Percentiles rank a stretch among this genome's conserved stretches.
Conservation (phyloP, 2,113 vertebrate genomes). For the Caretta caretta region DNA sequence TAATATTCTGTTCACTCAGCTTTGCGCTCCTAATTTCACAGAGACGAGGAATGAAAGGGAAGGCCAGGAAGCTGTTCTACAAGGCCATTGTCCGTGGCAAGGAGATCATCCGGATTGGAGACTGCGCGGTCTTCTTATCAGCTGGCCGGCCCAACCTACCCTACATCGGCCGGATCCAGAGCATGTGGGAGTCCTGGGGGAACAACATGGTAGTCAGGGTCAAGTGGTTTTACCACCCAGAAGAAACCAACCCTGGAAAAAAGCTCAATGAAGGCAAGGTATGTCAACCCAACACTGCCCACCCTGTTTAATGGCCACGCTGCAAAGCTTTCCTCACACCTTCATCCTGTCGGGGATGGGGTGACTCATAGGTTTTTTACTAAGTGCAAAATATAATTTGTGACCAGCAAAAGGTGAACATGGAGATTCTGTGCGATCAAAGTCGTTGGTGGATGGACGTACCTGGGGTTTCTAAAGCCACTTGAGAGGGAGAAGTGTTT, state of each 20-base stretch:
- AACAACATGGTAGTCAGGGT: constrained; percentile 99
- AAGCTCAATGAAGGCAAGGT: constrained; percentile 97
- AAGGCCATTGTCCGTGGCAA: constrained; percentile 97
- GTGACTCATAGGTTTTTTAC: not conserved
- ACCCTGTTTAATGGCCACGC: not conserved
- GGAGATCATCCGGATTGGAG: constrained; percentile 97
- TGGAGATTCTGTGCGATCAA: fast-evolving
- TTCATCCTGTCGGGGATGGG: not conserved
- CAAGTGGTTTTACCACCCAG: constrained; percentile 99
- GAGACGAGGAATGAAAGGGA: constrained; percentile 98
- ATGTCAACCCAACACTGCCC: not conserved
- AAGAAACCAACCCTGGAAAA: constrained; percentile 97
- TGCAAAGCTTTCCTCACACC: not conserved
- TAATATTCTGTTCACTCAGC: not conserved
- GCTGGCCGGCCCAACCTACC: constrained; percentile 97
- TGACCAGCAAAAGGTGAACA: not conserved
- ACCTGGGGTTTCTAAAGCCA: not conserved
- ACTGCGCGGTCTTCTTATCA: constrained; percentile 96
- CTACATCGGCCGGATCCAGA: constrained; percentile 98
- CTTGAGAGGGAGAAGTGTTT: not conserved
- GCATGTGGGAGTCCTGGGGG: constrained; percentile 99
- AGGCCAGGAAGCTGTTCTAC: constrained; percentile 98
- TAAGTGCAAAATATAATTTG: not conserved
- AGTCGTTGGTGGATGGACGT: not conserved
- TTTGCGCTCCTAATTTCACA: constrained; percentile 61